Percentiles rank a stretch among this genome's conserved stretches.
Evolutionary conservation across 2,888 invertebrate genomes (phyloP).

Genomic region (Dasysyrphus albostriatus): DNA sequence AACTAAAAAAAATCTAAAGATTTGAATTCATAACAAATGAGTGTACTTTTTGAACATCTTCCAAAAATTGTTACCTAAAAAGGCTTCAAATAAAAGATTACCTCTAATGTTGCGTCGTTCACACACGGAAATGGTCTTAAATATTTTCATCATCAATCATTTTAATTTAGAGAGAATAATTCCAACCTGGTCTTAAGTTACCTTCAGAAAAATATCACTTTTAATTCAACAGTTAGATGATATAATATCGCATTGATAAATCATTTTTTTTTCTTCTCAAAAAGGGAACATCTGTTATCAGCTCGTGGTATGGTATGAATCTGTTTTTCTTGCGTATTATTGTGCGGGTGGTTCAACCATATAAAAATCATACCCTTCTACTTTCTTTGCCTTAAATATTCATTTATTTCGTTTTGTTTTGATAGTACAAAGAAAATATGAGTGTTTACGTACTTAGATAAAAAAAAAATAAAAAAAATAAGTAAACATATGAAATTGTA

Average conservation of each 20-base stretch:
- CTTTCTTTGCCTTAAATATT: neutral
- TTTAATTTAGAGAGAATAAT: slow-evolving; percentile 7
- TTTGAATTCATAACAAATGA: too few species aligned
- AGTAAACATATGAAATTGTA: slow-evolving; percentile 24
- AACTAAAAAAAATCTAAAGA: too few species aligned
- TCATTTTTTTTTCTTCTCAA: slow-evolving; percentile 53
- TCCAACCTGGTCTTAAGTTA: neutral
- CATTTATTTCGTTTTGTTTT: slow-evolving; percentile 17
- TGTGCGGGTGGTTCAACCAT: slow-evolving; percentile 29
- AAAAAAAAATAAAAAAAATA: slow-evolving; percentile 23
- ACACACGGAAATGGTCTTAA: neutral
- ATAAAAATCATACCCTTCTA: neutral
- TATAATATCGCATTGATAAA: slow-evolving; percentile 69
- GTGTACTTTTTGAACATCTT: too few species aligned
- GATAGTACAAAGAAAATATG: slow-evolving; percentile 23
- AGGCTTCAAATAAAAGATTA: too few species aligned
- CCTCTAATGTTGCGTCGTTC: neutral
- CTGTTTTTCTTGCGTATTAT: slow-evolving; percentile 54
- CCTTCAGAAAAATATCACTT: slow-evolving; percentile 38
- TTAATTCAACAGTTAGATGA: slow-evolving; percentile 70
- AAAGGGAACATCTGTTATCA: slow-evolving; percentile 64
- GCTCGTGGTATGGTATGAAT: slow-evolving; percentile 48
- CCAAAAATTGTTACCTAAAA: too few species aligned
- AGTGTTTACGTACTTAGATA: slow-evolving; percentile 25
- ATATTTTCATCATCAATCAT: neutral